Conservation (phyloP, 37 sponge, comb jelly and placozoan species). For the Ianthella basta region DNA sequence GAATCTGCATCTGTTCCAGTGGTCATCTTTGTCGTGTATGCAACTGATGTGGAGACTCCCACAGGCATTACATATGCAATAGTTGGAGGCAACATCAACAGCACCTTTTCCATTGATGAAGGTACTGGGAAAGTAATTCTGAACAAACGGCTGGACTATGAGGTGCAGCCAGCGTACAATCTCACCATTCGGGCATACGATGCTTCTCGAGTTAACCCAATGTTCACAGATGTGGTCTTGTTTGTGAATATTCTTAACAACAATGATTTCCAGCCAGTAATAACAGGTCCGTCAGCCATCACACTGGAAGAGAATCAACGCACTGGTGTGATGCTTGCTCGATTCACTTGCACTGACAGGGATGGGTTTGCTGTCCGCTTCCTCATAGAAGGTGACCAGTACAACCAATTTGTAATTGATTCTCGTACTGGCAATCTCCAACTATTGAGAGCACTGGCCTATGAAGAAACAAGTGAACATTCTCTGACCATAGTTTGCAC, state of each 20-base stretch:
- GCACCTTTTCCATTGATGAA: slow-evolving; percentile 44
- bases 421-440: slow-evolving; percentile 43
- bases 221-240: slow-evolving; percentile 10
- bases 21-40: slow-evolving; percentile 39
- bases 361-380: slow-evolving; percentile 37
- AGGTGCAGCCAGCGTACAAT: slow-evolving; percentile 30
- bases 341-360: slow-evolving; percentile 55
- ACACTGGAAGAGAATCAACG: slow-evolving; percentile 27
- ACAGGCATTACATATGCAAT: slow-evolving; percentile 43
- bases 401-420: slow-evolving; percentile 33
- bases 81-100: slow-evolving; percentile 56
- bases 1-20: slow-evolving; percentile 37
- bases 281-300: slow-evolving; percentile 16
- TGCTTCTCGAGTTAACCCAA: slow-evolving; percentile 25
- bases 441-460: slow-evolving; percentile 51
- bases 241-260: slow-evolving; percentile 39
- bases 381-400: slow-evolving; percentile 13
- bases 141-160: slow-evolving; percentile 42
- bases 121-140: slow-evolving; percentile 50
- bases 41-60: slow-evolving; percentile 42
- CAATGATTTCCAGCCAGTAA: slow-evolving; percentile 38
- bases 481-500: slow-evolving; percentile 30
- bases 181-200: slow-evolving; percentile 48
- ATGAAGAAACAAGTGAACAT: slow-evolving; percentile 32
- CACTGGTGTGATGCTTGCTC: not conserved